phyloP scores from a whole-genome alignment of 2,113 vertebrate genomes.

The Bettongia penicillata region DNA sequence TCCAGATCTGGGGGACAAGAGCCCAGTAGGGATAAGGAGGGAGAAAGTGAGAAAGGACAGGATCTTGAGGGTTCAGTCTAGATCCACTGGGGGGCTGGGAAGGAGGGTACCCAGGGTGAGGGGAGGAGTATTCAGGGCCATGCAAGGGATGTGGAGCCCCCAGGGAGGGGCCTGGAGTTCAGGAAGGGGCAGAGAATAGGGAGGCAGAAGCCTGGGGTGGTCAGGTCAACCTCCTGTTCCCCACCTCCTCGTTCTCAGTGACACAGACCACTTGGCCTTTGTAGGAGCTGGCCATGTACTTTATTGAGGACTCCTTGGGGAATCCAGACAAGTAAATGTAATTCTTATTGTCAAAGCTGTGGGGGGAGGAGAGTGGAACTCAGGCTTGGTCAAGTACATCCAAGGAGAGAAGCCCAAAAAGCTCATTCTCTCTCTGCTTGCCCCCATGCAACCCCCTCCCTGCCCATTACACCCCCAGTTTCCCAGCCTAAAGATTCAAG shows the following conservation, averaged over 20 bases:
- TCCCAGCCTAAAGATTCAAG: neutral
- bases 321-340: constrained; percentile 76
- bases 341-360: constrained; percentile 66
- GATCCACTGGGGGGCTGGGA: neutral
- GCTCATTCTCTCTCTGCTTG: neutral
- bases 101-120: neutral
- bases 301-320: constrained; percentile 67
- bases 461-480: fast-evolving
- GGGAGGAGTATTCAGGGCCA: neutral
- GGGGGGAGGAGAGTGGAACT: neutral
- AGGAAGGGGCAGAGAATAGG: neutral
- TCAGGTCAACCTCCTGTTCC: neutral
- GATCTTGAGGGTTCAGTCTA: neutral
- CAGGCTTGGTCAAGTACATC: neutral
- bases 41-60: neutral
- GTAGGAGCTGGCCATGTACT: constrained; percentile 73
- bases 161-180: too few relatives aligned
- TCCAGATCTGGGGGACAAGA: constrained; percentile 73
- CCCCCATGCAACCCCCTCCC: neutral
- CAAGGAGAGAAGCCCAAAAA: neutral
- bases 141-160: neutral
- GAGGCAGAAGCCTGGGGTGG: neutral
- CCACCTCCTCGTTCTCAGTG: constrained; percentile 79
- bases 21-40: neutral
- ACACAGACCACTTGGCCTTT: constrained; percentile 65